A percentile compares a stretch with the other conserved stretches of the same genome.
Conservation (phyloP, 2,888 invertebrate genomes). For the Leucoma salicis region DNA sequence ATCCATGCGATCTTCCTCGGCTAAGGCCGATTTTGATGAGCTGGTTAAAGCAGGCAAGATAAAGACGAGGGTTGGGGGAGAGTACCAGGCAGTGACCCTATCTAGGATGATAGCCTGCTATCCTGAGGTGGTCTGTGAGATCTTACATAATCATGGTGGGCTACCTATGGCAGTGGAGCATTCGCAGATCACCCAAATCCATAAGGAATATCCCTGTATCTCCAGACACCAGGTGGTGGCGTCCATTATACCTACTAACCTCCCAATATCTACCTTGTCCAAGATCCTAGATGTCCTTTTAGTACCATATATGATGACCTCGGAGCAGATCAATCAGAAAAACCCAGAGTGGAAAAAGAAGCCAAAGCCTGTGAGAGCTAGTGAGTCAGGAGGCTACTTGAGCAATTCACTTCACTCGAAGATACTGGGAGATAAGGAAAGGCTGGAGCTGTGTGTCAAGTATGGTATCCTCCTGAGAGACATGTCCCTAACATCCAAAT, state of each 20-base stretch:
- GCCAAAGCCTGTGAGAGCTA: background rate
- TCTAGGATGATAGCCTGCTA: constrained; percentile 1
- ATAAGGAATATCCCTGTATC: background rate
- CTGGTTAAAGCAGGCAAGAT: background rate
- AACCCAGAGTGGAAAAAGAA: constrained; percentile 2
- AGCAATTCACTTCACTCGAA: background rate
- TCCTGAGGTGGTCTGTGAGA: background rate
- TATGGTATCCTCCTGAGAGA: background rate
- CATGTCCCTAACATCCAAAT: background rate
- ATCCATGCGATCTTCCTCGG: background rate
- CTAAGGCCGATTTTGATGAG: background rate
- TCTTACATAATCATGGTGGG: background rate
- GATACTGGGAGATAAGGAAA: background rate
- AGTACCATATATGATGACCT: background rate
- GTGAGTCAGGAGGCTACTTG: background rate
- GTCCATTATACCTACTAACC: background rate
- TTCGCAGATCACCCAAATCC: background rate
- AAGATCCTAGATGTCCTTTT: background rate
- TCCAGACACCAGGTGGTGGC: background rate
- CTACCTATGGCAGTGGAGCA: background rate
- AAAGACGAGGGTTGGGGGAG: background rate
- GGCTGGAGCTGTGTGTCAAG: background rate
- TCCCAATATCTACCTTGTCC: too few species aligned
- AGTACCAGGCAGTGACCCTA: background rate
- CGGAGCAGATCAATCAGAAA: constrained; percentile 2